Conservation (phyloP, 2,797 vertebrate genomes). For the Squalus acanthias region DNA sequence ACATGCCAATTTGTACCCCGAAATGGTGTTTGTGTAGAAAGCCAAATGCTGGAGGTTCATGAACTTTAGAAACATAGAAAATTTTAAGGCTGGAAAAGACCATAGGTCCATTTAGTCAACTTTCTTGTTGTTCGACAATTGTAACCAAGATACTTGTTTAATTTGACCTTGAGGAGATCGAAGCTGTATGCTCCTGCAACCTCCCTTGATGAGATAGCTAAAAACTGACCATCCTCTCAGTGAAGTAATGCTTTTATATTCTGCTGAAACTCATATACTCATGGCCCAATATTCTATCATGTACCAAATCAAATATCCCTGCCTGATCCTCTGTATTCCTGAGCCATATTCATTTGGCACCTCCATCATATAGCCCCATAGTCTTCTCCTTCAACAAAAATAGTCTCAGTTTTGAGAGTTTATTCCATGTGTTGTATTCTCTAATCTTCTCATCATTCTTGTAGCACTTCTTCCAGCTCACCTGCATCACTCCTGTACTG, state of each 20-base stretch:
- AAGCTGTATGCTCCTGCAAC: neutral
- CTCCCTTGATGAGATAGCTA: neutral
- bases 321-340: neutral
- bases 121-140: too few species aligned
- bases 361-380: neutral
- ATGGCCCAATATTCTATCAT: neutral
- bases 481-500: neutral
- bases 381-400: neutral
- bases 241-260: too few species aligned
- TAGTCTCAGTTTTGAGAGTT: neutral
- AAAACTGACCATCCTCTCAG: too few species aligned
- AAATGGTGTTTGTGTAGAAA: neutral
- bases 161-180: neutral
- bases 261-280: too few species aligned
- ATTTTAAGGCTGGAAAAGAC: too few species aligned
- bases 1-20: neutral
- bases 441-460: neutral
- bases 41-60: neutral
- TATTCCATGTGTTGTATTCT: neutral
- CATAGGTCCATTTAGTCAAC: too few species aligned
- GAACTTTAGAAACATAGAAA: neutral
- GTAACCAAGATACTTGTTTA: neutral
- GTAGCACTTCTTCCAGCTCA: neutral
- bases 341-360: neutral
- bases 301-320: neutral